Evolutionary conservation across 1,140 invertebrate species (phyloP), one percentile per base, ranked within the genome.

Genomic region (Pseudomyrmex concolor): DNA sequence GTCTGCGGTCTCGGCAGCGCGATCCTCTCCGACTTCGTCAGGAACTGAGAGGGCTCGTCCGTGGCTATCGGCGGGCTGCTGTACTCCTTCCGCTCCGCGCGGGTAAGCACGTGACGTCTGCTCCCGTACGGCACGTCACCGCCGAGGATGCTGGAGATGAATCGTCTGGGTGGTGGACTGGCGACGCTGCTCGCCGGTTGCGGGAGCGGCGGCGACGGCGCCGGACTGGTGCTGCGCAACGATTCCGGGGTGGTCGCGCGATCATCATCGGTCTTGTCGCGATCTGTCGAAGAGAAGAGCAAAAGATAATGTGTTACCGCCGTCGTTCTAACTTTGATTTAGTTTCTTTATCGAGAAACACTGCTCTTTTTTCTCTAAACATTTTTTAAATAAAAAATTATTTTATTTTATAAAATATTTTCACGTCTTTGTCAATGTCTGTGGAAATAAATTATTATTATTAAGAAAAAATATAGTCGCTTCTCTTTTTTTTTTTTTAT

Each of bases 41-140:
- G 86, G 60, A 92, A 95, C 90, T 76, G 91, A 87, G 85, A 94
- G 71, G 82, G 89, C 84, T 90, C 93, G 89, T 94, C 94, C 34
- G 93, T 92, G 91, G 89, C 91, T 13, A 95, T 94, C n/a, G 96
- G 95, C 50, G 96, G 95, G 63, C 90, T 92, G 51, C 91, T 92
- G 92, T 97, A 97, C 90, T 97, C 96, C 93, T 97, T 97, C 77
- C 97, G 95, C 93, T 97, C 96, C 2, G 97, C 97, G 88, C 96
- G 95, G 22, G 97, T 97, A 34, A 97, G 92, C 1, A 97, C 96
- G 89, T 97, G 96, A 60, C 96, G 95, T 84, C 96, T 94, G 85
- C 96, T 96, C 10, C 96, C 96, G 88, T 97, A 97, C 8, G 97
- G 97, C 34, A 96, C 95, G 89, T 97, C 96, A 2, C 96, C 96